Evolutionary conservation across 2,888 invertebrate species (phyloP).

Genomic region (Digitonthophagus gazella): DNA sequence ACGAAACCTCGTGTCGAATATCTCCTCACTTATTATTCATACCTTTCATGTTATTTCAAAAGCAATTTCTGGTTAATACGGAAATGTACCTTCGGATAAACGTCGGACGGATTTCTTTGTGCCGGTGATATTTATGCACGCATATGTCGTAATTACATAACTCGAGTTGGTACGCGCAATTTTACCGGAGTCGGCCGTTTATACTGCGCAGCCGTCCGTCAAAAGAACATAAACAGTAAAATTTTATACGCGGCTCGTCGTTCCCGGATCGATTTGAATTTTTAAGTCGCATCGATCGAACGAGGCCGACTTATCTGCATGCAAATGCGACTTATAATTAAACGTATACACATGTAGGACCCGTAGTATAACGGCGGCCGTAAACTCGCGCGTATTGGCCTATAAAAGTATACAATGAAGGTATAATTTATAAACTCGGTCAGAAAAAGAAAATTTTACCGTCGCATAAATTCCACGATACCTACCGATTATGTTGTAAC

Average conservation of each 20-base stretch:
- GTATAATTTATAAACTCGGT: not conserved
- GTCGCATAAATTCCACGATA: not conserved
- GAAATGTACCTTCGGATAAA: too few relatives aligned
- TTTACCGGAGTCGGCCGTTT: not conserved
- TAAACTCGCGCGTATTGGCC: not conserved
- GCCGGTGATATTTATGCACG: not conserved
- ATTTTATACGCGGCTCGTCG: not conserved
- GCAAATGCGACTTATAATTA: not conserved
- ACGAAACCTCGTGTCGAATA: too few relatives aligned
- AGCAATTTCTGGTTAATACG: too few relatives aligned
- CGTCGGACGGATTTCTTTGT: too few relatives aligned
- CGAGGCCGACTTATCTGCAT: not conserved
- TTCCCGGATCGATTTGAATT: not conserved
- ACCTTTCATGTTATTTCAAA: too few relatives aligned
- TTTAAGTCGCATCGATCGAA: not conserved
- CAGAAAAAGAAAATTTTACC: not conserved
- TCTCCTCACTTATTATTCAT: too few relatives aligned
- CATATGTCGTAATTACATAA: not conserved
- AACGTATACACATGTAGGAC: not conserved
- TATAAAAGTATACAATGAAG: not conserved
- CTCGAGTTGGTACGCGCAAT: not conserved
- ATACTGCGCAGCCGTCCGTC: not conserved
- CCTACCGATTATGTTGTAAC: not conserved
- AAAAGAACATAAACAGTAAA: not conserved
- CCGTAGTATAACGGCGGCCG: not conserved